Conservation (phyloP, 35 echinoderm and acorn worm genomes). For the Amphiura filiformis region DNA sequence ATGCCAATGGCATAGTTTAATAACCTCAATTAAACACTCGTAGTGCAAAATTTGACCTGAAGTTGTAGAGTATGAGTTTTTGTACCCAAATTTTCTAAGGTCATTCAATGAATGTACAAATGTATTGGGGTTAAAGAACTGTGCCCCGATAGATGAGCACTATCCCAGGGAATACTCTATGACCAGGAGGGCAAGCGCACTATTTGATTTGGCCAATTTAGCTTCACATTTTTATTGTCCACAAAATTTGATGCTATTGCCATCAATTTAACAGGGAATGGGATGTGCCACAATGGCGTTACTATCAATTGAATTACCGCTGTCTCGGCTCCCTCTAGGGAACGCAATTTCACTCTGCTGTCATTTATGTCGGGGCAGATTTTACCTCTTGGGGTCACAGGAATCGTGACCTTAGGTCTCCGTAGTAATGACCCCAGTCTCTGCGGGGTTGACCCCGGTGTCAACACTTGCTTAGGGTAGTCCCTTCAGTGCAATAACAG, state of each 20-base stretch:
- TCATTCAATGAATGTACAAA: too few species aligned
- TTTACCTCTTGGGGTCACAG: neutral
- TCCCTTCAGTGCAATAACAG: conserved; percentile 11
- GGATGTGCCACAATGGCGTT: conserved; percentile 1
- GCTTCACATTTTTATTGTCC: neutral
- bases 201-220: conserved; percentile 7
- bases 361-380: neutral
- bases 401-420: neutral
- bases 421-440: conserved; percentile 6
- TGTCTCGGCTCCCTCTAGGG: neutral
- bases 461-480: neutral
- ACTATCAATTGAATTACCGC: neutral
- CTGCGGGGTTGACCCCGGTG: neutral
- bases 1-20: too few species aligned
- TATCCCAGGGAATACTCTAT: too few species aligned
- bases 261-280: neutral
- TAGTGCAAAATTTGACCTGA: too few species aligned
- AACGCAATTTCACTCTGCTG: neutral
- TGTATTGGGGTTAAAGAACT: too few species aligned
- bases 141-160: too few species aligned
- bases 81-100: too few species aligned
- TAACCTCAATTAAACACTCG: too few species aligned
- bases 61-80: too few species aligned
- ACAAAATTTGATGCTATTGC: neutral
- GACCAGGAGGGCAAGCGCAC: neutral